These are phyloP conservation scores for Microcebus ravelobensis DNA, from an alignment of 2,113 vertebrate species.

Conservation along the genomic window DNA sequence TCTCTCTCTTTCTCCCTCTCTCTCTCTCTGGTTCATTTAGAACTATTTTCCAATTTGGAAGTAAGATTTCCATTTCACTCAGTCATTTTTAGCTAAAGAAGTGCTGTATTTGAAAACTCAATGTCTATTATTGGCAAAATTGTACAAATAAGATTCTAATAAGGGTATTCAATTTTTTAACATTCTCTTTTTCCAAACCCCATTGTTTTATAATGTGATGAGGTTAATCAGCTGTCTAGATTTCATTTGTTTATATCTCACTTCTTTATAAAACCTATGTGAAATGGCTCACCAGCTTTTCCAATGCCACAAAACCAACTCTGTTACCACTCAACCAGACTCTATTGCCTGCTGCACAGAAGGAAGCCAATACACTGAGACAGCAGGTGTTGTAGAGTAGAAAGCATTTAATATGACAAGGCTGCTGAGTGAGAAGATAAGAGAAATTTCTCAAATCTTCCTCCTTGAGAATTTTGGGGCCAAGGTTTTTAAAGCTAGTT, in stretches of 20 bases:
- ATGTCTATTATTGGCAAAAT: background rate
- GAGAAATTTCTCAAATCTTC: too few species aligned
- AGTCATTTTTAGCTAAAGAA: background rate
- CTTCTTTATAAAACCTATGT: background rate
- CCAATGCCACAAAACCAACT: background rate
- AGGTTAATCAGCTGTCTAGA: background rate
- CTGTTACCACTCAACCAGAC: background rate
- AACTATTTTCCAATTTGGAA: accelerated
- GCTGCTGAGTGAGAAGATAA: too few species aligned
- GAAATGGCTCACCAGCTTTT: background rate
- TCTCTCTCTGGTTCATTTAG: background rate
- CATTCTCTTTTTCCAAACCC: background rate
- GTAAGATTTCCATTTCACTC: background rate
- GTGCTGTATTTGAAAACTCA: background rate
- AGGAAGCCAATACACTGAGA: too few species aligned
- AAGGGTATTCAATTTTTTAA: accelerated
- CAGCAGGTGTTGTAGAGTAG: too few species aligned
- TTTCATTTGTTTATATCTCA: background rate
- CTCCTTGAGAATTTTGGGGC: too few species aligned
- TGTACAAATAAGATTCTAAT: background rate
- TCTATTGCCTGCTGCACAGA: too few species aligned
- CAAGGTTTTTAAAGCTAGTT: too few species aligned
- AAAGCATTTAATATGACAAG: too few species aligned
- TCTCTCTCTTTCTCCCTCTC: too few species aligned
- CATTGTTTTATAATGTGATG: background rate